Percentiles rank a stretch among this genome's conserved stretches.
Evolutionary conservation across 1,140 invertebrate species (phyloP).

Genomic region (Aphelinus atriplicis): DNA sequence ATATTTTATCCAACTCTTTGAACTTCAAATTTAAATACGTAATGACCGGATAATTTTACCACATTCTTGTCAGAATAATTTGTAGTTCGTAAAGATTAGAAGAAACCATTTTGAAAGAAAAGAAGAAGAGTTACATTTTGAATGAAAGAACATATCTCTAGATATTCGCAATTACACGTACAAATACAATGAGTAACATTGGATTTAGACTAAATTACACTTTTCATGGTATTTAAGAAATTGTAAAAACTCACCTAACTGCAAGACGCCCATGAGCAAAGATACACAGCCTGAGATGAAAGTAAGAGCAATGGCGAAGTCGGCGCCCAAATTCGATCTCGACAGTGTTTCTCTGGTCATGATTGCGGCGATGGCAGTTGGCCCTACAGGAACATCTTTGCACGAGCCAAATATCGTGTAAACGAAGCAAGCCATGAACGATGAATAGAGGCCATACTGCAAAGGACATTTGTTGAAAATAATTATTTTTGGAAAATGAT

Average conservation of each 20-base stretch:
- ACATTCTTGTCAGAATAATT: no score
- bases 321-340: conserved; percentile 68
- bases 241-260: conserved; percentile 74
- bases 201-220: no score
- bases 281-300: conserved; percentile 84
- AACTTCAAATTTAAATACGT: no score
- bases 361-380: conserved; percentile 75
- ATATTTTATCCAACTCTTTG: no score
- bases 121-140: no score
- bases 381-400: conserved; percentile 79
- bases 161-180: no score
- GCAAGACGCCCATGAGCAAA: conserved; percentile 83
- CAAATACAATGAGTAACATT: no score
- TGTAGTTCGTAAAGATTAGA: no score
- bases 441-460: conserved; percentile 86
- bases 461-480: conserved; percentile 29
- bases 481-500: background rate
- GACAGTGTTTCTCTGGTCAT: conserved; percentile 73
- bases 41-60: no score
- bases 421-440: conserved; percentile 86
- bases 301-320: conserved; percentile 82
- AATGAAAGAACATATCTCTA: no score
- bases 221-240: no score
- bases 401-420: conserved; percentile 81
- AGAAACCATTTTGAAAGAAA: no score